Conservation (phyloP, 53 echinoderm and acorn worm genomes). For the Paracentrotus lividus region DNA sequence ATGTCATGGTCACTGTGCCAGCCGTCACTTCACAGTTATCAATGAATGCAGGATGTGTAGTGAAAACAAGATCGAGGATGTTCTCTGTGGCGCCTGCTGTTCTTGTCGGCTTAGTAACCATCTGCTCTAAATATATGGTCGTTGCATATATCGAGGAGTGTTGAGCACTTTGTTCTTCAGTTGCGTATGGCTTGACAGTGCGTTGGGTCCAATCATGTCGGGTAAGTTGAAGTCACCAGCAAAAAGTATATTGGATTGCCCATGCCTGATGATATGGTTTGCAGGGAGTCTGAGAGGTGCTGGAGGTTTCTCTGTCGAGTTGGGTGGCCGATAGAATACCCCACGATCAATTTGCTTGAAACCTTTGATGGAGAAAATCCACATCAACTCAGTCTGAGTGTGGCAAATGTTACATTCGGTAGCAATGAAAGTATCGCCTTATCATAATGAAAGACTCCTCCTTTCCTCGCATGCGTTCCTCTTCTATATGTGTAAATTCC, state of each 20-base stretch:
- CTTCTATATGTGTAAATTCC: not conserved
- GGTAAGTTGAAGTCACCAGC: not conserved
- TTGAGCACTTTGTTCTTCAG: not conserved
- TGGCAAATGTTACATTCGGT: not conserved
- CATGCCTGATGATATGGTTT: too few species aligned
- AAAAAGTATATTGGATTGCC: too few species aligned
- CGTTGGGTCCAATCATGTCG: not conserved
- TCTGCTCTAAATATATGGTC: constrained; percentile 67
- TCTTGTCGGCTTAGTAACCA: constrained; percentile 72
- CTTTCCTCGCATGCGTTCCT: constrained; percentile 42
- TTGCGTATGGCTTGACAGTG: not conserved
- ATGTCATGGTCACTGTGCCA: not conserved
- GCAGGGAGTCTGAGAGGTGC: too few species aligned
- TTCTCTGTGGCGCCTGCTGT: constrained; percentile 55
- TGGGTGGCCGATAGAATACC: constrained; percentile 50
- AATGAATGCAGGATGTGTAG: not conserved
- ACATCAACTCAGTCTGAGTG: not conserved
- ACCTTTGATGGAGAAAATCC: too few species aligned
- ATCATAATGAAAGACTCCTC: constrained; percentile 58
- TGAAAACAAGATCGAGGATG: constrained; percentile 48
- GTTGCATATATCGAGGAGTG: constrained; percentile 41
- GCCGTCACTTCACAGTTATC: not conserved
- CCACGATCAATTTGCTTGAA: too few species aligned
- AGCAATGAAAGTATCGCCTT: not conserved
- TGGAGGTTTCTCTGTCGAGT: too few species aligned